Conservation (phyloP, 2,113 vertebrate genomes). For the Trichechus manatus region DNA sequence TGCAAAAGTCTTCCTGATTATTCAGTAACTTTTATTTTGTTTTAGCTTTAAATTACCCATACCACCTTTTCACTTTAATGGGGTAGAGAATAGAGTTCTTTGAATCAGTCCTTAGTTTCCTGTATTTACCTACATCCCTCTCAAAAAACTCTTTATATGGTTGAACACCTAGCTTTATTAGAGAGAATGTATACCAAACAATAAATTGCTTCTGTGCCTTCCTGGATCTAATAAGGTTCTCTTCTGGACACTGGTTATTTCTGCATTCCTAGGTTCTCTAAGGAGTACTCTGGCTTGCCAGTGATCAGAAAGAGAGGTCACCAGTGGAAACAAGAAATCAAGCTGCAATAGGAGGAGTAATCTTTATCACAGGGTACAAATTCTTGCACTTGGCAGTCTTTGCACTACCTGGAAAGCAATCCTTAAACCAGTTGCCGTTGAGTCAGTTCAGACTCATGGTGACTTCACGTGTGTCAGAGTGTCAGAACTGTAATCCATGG, state of each 20-base stretch:
- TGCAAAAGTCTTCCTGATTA: background rate
- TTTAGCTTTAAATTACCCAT: slow-evolving; percentile 20
- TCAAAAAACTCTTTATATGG: background rate
- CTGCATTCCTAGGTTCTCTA: slow-evolving; percentile 30
- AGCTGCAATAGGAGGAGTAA: background rate
- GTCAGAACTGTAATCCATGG: background rate
- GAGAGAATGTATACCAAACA: background rate
- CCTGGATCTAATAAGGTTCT: slow-evolving; percentile 1
- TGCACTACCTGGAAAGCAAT: background rate
- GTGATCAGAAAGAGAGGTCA: background rate
- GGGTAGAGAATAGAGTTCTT: background rate
- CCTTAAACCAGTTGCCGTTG: background rate
- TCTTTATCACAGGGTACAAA: background rate
- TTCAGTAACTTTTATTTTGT: background rate
- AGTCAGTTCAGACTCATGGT: background rate
- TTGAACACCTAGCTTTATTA: background rate
- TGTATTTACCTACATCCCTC: background rate
- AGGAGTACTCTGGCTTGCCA: background rate
- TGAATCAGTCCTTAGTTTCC: background rate
- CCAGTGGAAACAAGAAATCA: background rate
- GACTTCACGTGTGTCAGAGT: background rate
- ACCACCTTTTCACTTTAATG: background rate
- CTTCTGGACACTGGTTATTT: slow-evolving; percentile 1
- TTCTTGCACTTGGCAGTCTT: background rate
- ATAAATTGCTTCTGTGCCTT: slow-evolving; percentile 55